Percentiles rank a stretch among this genome's conserved stretches.
These are phyloP conservation scores for Notocelia uddmanniana DNA, from an alignment of 2,888 invertebrate genomes.

Conservation along the genomic window DNA sequence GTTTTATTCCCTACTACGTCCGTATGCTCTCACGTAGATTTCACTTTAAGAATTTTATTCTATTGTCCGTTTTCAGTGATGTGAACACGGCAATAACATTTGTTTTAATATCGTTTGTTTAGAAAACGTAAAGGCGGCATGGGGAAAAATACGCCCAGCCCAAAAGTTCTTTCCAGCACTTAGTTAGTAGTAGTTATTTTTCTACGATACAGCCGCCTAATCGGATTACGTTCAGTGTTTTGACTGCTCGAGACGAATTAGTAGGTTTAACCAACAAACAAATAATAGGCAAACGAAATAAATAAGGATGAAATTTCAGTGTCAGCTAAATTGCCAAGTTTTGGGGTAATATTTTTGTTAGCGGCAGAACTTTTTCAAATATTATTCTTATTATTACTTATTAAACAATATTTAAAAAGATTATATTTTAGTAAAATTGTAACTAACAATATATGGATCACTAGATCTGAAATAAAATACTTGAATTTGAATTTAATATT, in stretches of 20 bases:
- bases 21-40: constrained; percentile 41
- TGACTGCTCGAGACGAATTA: not conserved
- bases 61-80: constrained; percentile 34
- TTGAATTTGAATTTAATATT: no score
- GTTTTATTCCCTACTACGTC: constrained; percentile 56
- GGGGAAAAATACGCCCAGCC: not conserved
- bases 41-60: constrained; percentile 45
- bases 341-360: no score
- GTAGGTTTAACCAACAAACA: not conserved
- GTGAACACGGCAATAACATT: constrained; percentile 7
- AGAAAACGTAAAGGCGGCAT: not conserved
- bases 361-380: no score
- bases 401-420: no score
- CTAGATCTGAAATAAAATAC: no score
- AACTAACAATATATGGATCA: no score
- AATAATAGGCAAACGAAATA: not conserved
- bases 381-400: no score
- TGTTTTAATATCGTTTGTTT: not conserved
- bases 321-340: no score
- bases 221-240: not conserved
- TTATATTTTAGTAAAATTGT: no score
- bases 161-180: not conserved
- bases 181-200: not conserved
- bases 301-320: no score
- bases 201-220: not conserved